Conservation (phyloP, 2,888 invertebrate species). For the Limenitis camilla region DNA sequence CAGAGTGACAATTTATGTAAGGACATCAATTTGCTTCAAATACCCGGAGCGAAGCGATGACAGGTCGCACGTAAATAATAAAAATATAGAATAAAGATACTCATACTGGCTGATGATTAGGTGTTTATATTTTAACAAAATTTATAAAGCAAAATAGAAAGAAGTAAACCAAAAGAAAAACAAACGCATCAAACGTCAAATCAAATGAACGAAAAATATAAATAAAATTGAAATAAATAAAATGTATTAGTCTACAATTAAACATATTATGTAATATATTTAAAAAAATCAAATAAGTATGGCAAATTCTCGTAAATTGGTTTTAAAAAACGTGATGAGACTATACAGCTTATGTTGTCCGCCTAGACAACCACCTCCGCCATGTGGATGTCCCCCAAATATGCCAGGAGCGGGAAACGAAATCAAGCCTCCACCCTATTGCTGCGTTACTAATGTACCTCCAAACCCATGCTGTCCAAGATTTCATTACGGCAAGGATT, state of each 20-base stretch:
- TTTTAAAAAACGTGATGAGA: conserved; percentile 16
- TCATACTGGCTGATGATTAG: too few relatives aligned
- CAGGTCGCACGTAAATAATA: too few relatives aligned
- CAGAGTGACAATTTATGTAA: too few relatives aligned
- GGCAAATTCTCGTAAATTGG: background rate
- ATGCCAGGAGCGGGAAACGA: conserved; percentile 36
- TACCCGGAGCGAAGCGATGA: too few relatives aligned
- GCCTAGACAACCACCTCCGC: conserved; percentile 36
- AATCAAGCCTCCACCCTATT: conserved; percentile 37
- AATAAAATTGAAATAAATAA: background rate
- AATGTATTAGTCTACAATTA: conserved; percentile 1
- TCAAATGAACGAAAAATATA: too few relatives aligned
- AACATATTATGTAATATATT: background rate
- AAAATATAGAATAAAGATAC: too few relatives aligned
- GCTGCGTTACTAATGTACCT: conserved; percentile 40
- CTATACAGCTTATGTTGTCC: conserved; percentile 40
- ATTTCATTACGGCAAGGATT: conserved; percentile 40
- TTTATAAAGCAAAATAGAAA: too few relatives aligned
- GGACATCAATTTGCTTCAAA: too few relatives aligned
- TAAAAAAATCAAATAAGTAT: conserved; percentile 6
- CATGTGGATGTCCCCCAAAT: conserved; percentile 35
- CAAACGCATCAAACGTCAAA: too few relatives aligned
- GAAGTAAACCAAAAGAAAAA: too few relatives aligned
- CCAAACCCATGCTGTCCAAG: conserved; percentile 42
- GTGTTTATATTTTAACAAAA: too few relatives aligned